Conservation (phyloP, 2,888 invertebrate species). For the Lomographa bimaculata region DNA sequence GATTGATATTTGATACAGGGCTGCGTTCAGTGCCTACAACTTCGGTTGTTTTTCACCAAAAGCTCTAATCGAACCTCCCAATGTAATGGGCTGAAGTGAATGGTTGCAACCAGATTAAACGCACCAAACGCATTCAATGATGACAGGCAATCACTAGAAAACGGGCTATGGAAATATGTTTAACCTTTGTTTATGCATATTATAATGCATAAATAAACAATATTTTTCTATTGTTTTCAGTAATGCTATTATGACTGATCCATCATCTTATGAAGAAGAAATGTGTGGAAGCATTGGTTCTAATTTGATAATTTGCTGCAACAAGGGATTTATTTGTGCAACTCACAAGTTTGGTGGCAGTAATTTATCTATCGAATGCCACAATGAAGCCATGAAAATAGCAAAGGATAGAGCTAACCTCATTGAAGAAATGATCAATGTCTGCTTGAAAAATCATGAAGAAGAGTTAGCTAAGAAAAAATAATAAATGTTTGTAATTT, state of each 20-base stretch:
- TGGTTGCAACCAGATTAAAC: too few species aligned
- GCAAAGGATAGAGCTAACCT: constrained; percentile 83
- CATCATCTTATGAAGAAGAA: constrained; percentile 92
- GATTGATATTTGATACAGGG: too few species aligned
- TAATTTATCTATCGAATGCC: constrained; percentile 81
- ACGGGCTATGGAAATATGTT: too few species aligned
- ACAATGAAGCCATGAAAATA: constrained; percentile 83
- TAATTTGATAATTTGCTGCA: constrained; percentile 87
- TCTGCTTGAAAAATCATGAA: constrained; percentile 56
- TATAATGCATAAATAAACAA: too few species aligned
- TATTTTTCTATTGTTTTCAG: constrained; percentile 81
- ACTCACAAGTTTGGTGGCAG: constrained; percentile 90
- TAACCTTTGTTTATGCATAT: too few species aligned
- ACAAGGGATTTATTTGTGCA: constrained; percentile 85
- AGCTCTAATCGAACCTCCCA: too few species aligned
- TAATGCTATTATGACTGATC: constrained; percentile 88
- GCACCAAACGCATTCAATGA: too few species aligned
- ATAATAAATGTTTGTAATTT: not conserved
- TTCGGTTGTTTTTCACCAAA: too few species aligned
- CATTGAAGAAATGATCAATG: constrained; percentile 68
- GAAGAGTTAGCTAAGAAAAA: constrained; percentile 18
- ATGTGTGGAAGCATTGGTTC: constrained; percentile 85
- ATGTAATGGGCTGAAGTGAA: too few species aligned
- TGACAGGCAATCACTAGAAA: too few species aligned
- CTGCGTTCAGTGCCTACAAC: too few species aligned